phyloP scores from a whole-genome alignment of 2,888 invertebrate genomes.

The Andrena bucephala region DNA sequence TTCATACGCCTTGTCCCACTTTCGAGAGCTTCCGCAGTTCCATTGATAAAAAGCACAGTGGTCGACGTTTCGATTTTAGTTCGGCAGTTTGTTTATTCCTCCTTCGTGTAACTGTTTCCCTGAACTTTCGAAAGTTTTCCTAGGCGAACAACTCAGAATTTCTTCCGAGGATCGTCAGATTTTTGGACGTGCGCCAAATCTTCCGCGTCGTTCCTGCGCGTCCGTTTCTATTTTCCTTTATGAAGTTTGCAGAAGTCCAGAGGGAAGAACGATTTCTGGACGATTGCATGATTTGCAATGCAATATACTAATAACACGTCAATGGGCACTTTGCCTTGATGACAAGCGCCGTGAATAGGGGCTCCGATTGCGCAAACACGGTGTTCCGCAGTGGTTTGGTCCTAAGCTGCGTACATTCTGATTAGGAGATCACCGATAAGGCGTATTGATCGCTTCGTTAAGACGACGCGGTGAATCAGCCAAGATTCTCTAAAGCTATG shows the following conservation, averaged over 20 bases:
- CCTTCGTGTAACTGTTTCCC: conserved; percentile 8
- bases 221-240: not conserved
- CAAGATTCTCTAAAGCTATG: conserved; percentile 29
- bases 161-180: conserved; percentile 26
- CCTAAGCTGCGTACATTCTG: conserved; percentile 41
- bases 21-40: not conserved
- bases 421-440: conserved; percentile 68
- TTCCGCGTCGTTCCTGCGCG: conserved; percentile 13
- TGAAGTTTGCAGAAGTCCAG: not conserved
- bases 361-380: conserved; percentile 47
- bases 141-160: not conserved
- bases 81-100: conserved; percentile 11
- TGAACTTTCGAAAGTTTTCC: conserved; percentile 17
- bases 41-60: not conserved
- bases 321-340: conserved; percentile 41
- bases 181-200: conserved; percentile 54
- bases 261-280: conserved; percentile 13
- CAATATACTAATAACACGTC: conserved; percentile 35
- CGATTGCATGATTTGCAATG: not conserved
- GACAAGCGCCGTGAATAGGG: conserved; percentile 50
- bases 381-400: conserved; percentile 46
- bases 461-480: conserved; percentile 44
- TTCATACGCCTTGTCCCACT: conserved; percentile 6
- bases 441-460: conserved; percentile 74
- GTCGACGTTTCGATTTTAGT: conserved; percentile 11